A percentile compares a stretch with the other conserved stretches of the same genome.
These are phyloP conservation scores for Alethe diademata DNA, from an alignment of 2,113 vertebrate genomes.

Conservation along the genomic window DNA sequence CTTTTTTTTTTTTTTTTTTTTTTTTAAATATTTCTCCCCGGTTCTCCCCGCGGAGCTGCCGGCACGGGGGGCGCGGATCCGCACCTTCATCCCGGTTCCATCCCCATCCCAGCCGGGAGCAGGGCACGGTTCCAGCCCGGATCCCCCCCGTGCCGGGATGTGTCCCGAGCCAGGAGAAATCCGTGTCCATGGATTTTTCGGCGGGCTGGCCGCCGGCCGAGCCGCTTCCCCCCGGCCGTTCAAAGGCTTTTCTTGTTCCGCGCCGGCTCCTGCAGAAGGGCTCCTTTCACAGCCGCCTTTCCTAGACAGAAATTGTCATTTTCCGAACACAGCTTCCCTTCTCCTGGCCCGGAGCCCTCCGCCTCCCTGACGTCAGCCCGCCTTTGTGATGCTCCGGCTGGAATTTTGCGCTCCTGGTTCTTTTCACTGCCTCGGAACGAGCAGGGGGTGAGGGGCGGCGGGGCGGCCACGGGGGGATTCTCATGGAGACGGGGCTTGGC, in stretches of 20 bases:
- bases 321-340: slow-evolving; percentile 36
- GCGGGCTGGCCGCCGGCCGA: neutral
- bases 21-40: rapidly evolving
- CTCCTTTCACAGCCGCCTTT: slow-evolving; percentile 37
- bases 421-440: neutral
- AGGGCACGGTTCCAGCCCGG: neutral
- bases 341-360: neutral
- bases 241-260: slow-evolving; percentile 56
- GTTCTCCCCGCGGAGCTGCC: neutral
- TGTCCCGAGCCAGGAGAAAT: neutral
- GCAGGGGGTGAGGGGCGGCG: neutral
- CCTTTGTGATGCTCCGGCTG: neutral
- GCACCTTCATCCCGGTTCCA: neutral
- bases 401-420: neutral
- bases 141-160: neutral
- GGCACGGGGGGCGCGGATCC: neutral
- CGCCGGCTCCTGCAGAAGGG: slow-evolving; percentile 31
- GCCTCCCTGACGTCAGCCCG: slow-evolving; percentile 4
- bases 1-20: no score
- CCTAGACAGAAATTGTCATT: slow-evolving; percentile 63
- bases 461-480: rapidly evolving
- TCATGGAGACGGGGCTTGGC: neutral
- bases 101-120: neutral
- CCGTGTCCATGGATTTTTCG: neutral
- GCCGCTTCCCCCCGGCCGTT: neutral